phyloP scores from a whole-genome alignment of 2,888 invertebrate genomes.

The Hydriomena furcata region DNA sequence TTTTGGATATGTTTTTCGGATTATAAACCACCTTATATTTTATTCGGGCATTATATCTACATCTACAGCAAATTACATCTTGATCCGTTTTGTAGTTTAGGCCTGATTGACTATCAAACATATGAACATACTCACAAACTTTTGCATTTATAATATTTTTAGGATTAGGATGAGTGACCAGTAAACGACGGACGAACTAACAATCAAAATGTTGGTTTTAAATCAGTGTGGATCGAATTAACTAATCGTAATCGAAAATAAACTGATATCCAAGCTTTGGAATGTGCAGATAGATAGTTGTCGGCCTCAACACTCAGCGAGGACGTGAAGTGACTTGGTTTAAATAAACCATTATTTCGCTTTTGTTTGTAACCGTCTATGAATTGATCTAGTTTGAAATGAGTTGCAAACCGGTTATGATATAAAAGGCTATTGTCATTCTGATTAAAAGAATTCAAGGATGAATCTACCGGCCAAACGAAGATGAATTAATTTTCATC shows the following conservation, averaged over 20 bases:
- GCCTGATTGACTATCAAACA: neutral
- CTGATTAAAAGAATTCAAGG: no score
- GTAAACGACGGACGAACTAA: no score
- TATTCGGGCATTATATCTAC: no score
- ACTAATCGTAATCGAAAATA: conserved; percentile 20
- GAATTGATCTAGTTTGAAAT: conserved; percentile 15
- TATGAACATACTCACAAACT: no score
- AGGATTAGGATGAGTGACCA: no score
- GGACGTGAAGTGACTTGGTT: conserved; percentile 62
- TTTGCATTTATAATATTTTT: no score
- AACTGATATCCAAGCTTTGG: conserved; percentile 38
- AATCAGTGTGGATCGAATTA: neutral
- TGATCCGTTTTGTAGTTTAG: no score
- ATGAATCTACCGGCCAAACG: no score
- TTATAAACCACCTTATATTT: no score
- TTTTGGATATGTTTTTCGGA: no score
- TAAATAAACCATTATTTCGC: conserved; percentile 23
- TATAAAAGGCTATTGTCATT: neutral
- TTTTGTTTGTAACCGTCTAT: conserved; percentile 22
- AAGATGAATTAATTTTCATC: no score
- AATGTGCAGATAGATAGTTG: conserved; percentile 68
- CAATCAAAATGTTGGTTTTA: neutral
- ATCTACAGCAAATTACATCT: no score
- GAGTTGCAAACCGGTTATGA: conserved; percentile 10
- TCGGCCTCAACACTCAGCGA: conserved; percentile 69